Evolutionary conservation across 2,113 vertebrate genomes (phyloP).

Genomic region (Tinamus guttatus): DNA sequence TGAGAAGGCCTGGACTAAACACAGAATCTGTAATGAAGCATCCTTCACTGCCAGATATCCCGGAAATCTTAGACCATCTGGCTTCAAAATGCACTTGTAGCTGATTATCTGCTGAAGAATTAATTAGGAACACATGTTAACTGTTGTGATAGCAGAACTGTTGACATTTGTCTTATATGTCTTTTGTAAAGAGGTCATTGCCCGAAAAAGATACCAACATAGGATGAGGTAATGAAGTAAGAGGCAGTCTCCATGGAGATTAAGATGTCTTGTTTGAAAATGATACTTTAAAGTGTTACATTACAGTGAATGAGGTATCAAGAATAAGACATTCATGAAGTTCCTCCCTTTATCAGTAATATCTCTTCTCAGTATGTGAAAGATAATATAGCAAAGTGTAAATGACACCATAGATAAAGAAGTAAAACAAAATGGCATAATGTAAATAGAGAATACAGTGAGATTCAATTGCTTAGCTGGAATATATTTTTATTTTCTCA

Average conservation of each 20-base stretch:
- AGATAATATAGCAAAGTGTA: not conserved
- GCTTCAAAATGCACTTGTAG: constrained; percentile 9
- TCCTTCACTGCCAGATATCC: not conserved
- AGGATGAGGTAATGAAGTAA: not conserved
- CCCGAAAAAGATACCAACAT: not conserved
- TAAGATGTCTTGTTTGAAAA: not conserved
- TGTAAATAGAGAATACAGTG: not conserved
- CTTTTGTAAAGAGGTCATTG: not conserved
- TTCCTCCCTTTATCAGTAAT: not conserved
- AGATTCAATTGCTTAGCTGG: not conserved
- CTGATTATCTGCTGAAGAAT: constrained; percentile 42
- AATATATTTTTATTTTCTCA: not conserved
- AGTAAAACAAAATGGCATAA: not conserved
- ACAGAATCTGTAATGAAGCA: constrained; percentile 10
- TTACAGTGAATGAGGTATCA: not conserved
- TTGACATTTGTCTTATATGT: constrained; percentile 25
- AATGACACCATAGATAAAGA: not conserved
- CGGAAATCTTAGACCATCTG: constrained; percentile 26
- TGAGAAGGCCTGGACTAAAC: not conserved
- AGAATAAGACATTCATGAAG: not conserved
- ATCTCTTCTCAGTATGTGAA: not conserved
- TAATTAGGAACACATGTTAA: constrained; percentile 39
- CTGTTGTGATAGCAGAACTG: constrained; percentile 21
- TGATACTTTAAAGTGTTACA: not conserved
- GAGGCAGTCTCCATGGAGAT: not conserved